Conservation (phyloP, 2,888 invertebrate genomes). For the Nowickia ferox region DNA sequence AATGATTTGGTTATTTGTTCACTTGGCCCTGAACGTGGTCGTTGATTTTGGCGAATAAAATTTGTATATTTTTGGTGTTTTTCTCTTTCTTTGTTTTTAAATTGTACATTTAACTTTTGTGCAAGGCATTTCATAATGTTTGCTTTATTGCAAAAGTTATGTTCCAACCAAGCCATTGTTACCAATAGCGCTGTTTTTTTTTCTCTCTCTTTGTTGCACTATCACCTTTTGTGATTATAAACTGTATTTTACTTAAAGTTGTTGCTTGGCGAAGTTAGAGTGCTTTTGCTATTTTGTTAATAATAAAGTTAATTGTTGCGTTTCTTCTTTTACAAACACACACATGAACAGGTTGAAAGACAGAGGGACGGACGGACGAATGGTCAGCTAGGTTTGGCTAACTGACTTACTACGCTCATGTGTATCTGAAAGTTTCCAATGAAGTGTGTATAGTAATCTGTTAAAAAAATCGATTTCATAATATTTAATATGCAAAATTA, state of each 20-base stretch:
- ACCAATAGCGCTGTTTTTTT: constrained; percentile 18
- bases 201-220: constrained; percentile 70
- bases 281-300: constrained; percentile 42
- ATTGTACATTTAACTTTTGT: not conserved
- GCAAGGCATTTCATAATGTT: constrained; percentile 74
- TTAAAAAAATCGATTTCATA: constrained; percentile 75
- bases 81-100: constrained; percentile 42
- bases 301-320: constrained; percentile 41
- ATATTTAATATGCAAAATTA: constrained; percentile 74
- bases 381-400: constrained; percentile 3
- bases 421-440: constrained; percentile 65
- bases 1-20: constrained; percentile 65
- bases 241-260: constrained; percentile 48
- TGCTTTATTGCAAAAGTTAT: constrained; percentile 72
- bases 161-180: constrained; percentile 32
- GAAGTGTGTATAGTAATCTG: constrained; percentile 58
- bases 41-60: constrained; percentile 76
- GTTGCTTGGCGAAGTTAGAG: constrained; percentile 33
- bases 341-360: constrained; percentile 1
- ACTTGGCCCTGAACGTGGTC: constrained; percentile 78
- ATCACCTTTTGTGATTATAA: constrained; percentile 74
- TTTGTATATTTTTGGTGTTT: constrained; percentile 28
- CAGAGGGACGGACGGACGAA: not conserved
- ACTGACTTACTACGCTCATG: not conserved
- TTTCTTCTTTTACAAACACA: not conserved